These are phyloP conservation scores for Proteles cristata DNA, from an alignment of 2,113 vertebrate genomes.

Conservation along the genomic window DNA sequence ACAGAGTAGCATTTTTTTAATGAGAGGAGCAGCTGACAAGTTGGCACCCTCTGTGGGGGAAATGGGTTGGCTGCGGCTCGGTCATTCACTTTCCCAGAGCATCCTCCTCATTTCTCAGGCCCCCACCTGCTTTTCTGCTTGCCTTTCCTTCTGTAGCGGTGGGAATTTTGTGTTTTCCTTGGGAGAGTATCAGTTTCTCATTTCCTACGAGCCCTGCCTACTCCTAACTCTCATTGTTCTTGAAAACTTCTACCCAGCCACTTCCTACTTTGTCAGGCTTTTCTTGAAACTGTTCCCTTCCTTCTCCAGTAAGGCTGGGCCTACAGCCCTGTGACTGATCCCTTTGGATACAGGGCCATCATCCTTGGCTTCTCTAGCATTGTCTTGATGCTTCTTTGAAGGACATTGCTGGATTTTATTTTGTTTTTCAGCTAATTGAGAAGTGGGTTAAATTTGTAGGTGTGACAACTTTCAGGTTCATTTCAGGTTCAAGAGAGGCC, in stretches of 20 bases:
- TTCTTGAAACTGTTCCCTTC: background rate
- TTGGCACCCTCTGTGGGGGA: background rate
- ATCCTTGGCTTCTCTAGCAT: background rate
- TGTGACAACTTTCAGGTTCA: background rate
- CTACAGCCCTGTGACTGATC: background rate
- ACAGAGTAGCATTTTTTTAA: background rate
- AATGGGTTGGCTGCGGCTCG: background rate
- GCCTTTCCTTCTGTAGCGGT: background rate
- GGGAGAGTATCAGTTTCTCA: background rate
- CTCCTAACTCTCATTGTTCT: background rate
- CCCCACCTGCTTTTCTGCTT: background rate
- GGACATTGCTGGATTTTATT: background rate
- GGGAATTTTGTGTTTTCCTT: constrained; percentile 34
- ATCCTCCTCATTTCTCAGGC: constrained; percentile 1
- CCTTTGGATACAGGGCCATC: background rate
- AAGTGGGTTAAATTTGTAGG: constrained; percentile 10
- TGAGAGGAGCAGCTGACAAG: background rate
- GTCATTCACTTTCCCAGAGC: background rate
- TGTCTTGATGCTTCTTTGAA: constrained; percentile 44
- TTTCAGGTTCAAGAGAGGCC: background rate
- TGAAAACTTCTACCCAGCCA: background rate
- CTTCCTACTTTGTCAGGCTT: background rate
- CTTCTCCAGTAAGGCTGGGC: background rate
- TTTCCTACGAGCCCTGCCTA: background rate
- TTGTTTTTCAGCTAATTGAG: constrained; percentile 28